phyloP scores from a whole-genome alignment of 2,888 invertebrate genomes.

The Epinotia ramella region DNA sequence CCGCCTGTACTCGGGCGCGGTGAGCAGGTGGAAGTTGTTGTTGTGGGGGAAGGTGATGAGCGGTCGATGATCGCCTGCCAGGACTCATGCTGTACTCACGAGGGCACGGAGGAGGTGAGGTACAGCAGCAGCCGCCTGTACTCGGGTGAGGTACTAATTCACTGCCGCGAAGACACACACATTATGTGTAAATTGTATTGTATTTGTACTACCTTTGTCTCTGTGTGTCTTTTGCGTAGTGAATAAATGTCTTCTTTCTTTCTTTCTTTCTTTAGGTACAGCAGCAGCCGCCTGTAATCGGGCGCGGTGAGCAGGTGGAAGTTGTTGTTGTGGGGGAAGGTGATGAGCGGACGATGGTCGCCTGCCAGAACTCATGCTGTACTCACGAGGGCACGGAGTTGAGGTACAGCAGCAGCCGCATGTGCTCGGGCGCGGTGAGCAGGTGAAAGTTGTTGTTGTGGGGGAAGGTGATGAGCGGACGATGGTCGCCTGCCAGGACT shows the following conservation, averaged over 20 bases:
- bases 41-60: constrained; percentile 98
- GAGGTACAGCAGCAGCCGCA: constrained; percentile 94
- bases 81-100: constrained; percentile 90
- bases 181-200: no score
- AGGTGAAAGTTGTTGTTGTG: constrained; percentile 95
- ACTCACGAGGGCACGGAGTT: constrained; percentile 98
- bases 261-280: no score
- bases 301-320: constrained; percentile 92
- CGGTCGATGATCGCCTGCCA: constrained; percentile 96
- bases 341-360: constrained; percentile 96
- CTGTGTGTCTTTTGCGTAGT: no score
- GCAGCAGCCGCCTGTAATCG: constrained; percentile 95
- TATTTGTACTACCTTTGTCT: no score
- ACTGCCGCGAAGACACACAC: no score
- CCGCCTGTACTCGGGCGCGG: constrained; percentile 95
- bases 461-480: constrained; percentile 97
- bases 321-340: constrained; percentile 97
- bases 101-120: constrained; percentile 97
- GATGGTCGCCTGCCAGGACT: constrained; percentile 91
- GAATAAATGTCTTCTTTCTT: no score
- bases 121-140: no score
- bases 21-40: constrained; percentile 93
- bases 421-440: constrained; percentile 94
- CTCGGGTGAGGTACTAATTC: no score
- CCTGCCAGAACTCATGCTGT: constrained; percentile 82